Percentiles rank a stretch among this genome's conserved stretches.
Evolutionary conservation across 2,888 invertebrate species (phyloP).

Genomic region (Rhamnusium bicolor): DNA sequence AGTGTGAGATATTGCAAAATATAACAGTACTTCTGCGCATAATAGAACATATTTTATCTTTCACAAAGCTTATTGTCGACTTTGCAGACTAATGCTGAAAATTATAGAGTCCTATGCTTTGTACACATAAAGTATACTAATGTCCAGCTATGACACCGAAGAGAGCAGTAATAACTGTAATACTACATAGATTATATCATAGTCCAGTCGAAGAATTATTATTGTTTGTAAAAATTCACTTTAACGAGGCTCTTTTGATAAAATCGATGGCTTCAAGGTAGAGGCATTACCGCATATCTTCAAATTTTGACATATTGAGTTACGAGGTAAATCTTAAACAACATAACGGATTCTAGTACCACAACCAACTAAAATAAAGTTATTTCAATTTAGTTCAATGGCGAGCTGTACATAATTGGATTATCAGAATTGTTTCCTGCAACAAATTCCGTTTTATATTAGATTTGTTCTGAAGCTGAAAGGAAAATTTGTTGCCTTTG

Average conservation of each 20-base stretch:
- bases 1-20: conserved; percentile 32
- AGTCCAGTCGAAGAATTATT: conserved; percentile 13
- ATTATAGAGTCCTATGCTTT: conserved; percentile 13
- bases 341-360: background rate
- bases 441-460: background rate
- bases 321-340: background rate
- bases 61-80: conserved; percentile 31
- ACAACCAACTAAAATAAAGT: background rate
- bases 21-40: conserved; percentile 26
- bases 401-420: background rate
- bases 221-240: conserved; percentile 12
- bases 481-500: background rate
- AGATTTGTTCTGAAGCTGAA: background rate
- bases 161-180: conserved; percentile 27
- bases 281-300: background rate
- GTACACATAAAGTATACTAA: conserved; percentile 5
- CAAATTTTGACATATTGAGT: background rate
- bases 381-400: background rate
- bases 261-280: background rate
- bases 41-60: conserved; percentile 24
- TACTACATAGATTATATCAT: conserved; percentile 26
- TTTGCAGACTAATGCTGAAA: conserved; percentile 31
- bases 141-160: conserved; percentile 4
- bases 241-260: conserved; percentile 17
- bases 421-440: background rate